Percentiles rank a stretch among this genome's conserved stretches.
Conservation (phyloP, 1,140 invertebrate genomes). For the Battus philenor region DNA sequence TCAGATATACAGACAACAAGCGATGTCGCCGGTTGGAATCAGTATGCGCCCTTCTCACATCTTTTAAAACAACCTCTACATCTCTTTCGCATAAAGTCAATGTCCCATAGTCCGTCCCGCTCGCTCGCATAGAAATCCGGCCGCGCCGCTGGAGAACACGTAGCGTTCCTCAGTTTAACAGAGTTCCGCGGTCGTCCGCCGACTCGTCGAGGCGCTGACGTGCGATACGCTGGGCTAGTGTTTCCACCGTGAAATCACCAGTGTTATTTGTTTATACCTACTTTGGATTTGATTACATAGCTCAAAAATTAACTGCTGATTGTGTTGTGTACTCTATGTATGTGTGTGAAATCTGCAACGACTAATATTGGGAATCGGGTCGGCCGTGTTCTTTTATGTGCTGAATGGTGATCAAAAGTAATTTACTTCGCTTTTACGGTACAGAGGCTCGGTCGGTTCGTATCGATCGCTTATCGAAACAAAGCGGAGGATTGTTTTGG, state of each 20-base stretch:
- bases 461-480: constrained; percentile 68
- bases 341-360: constrained; percentile 44
- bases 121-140: constrained; percentile 33
- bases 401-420: constrained; percentile 72
- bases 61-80: constrained; percentile 37
- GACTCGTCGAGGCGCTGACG: constrained; percentile 68
- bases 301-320: constrained; percentile 42
- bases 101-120: constrained; percentile 27
- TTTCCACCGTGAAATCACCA: constrained; percentile 65
- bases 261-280: constrained; percentile 72
- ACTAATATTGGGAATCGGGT: constrained; percentile 55
- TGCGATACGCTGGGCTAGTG: constrained; percentile 56
- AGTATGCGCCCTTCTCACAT: constrained; percentile 57
- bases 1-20: constrained; percentile 35
- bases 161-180: constrained; percentile 45
- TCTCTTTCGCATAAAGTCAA: constrained; percentile 21
- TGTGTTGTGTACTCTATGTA: constrained; percentile 55
- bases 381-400: constrained; percentile 63
- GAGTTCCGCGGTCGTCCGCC: constrained; percentile 66
- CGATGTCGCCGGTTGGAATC: constrained; percentile 40
- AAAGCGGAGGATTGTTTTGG: constrained; percentile 66
- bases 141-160: constrained; percentile 45
- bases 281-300: constrained; percentile 55
- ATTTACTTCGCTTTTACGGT: constrained; percentile 70
- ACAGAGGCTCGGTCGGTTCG: constrained; percentile 57